These are phyloP conservation scores for Amphimedon queenslandica DNA, from an alignment of 37 sponge, comb jelly and placozoan species.

Conservation along the genomic window DNA sequence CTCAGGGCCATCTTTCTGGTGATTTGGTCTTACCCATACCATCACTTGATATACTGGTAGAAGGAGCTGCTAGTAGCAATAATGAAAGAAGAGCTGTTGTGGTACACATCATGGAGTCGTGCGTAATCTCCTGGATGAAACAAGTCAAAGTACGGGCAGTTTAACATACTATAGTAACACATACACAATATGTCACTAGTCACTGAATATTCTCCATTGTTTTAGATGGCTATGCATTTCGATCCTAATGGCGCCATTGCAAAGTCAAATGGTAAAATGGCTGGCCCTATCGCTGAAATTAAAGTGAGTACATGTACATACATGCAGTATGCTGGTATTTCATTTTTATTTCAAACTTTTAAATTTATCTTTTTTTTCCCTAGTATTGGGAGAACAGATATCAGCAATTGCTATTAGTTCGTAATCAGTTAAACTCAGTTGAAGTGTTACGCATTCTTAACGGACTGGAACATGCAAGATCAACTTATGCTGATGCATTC, in stretches of 20 bases:
- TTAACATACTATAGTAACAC: background rate
- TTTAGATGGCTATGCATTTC: constrained; percentile 54
- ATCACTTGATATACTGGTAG: constrained; percentile 68
- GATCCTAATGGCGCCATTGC: constrained; percentile 42
- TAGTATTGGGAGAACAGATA: constrained; percentile 74
- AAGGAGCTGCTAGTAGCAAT: constrained; percentile 23
- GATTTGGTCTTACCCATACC: constrained; percentile 84
- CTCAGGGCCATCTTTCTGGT: constrained; percentile 23
- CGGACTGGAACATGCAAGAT: constrained; percentile 57
- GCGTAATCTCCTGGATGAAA: constrained; percentile 88
- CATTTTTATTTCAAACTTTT: background rate
- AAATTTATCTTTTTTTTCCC: background rate
- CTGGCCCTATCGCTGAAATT: constrained; percentile 77
- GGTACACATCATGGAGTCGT: constrained; percentile 80
- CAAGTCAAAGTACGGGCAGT: constrained; percentile 64
- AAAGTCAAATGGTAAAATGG: constrained; percentile 26
- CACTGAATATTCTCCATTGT: background rate
- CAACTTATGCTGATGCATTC: constrained; percentile 74
- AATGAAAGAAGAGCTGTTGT: constrained; percentile 30
- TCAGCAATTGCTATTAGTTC: constrained; percentile 40
- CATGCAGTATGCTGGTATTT: background rate
- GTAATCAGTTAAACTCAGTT: constrained; percentile 59
- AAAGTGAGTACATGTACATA: constrained; percentile 42
- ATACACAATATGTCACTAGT: background rate
- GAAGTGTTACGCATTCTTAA: constrained; percentile 65